Evolutionary conservation across 2,888 invertebrate species (phyloP), one percentile per base, ranked within the genome.

Genomic region (Agrochola litura): DNA sequence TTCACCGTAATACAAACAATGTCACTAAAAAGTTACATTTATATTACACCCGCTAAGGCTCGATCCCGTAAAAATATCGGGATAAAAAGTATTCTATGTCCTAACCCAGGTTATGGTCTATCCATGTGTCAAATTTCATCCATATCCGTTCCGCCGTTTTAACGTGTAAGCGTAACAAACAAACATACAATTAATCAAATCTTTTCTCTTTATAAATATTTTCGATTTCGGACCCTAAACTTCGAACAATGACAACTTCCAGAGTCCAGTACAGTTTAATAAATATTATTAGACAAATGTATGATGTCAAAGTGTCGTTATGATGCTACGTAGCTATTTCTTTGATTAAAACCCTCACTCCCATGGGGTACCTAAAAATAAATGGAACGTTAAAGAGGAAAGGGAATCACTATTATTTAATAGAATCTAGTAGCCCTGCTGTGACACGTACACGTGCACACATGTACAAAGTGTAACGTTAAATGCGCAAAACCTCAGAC

Each of bases 381-480:
- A 49, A 74, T 19, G 43, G 25, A 30, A 61, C 25, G 19, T 54
- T 61, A 43, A 43, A 6, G 25, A 54, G 3, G 22, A 37, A 52
- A 79, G 37, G 6, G 6, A 73, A 73, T 73, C 37, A 73, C 6
- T 14, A 25, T 9, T n/a, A 43, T 52, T n/a, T 60, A 60, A 22
- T 25, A 58, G 16, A 74, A 60, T 22, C 16, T 16, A 46, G 54
- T 6, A 49, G 12, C 12, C 25, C 16, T 8, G n/a, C n/a, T 46
- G 46, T 10, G 25, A 41, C 25, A 56, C 16, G 37, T 46, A 37
- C 2, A 37, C 37, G 30, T 54, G 22, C 30, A 25, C 10, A 60
- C 30, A 49, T 76, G n/a, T n/a, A n/a, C n/a, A n/a, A n/a, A n/a
- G n/a, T n/a, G n/a, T n/a, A n/a, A n/a, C n/a, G n/a, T n/a, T n/a